Conservation (phyloP, 2,888 invertebrate genomes). For the Cantharis flavilabris region DNA sequence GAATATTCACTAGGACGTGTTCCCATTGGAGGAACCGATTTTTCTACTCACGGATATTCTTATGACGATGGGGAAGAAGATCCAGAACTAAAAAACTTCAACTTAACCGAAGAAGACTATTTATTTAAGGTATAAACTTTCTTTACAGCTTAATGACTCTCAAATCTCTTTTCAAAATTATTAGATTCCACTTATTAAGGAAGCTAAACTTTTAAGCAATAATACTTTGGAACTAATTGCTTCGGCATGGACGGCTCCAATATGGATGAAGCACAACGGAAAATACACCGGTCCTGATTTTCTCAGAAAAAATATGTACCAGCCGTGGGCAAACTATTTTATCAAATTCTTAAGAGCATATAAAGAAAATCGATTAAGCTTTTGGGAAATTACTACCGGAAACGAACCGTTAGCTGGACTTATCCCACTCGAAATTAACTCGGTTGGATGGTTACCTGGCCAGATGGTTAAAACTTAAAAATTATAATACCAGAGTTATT, state of each 20-base stretch:
- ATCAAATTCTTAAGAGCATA: conserved; percentile 80
- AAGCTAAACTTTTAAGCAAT: conserved; percentile 39
- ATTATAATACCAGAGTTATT: neutral
- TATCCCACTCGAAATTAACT: conserved; percentile 63
- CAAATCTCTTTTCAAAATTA: neutral
- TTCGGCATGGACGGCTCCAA: conserved; percentile 59
- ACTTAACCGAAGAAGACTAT: conserved; percentile 68
- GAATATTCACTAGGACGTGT: conserved; percentile 80
- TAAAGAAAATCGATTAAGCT: conserved; percentile 64
- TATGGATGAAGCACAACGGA: conserved; percentile 60
- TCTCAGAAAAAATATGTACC: conserved; percentile 62
- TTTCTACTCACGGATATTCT: conserved; percentile 79
- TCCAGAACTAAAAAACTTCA: conserved; percentile 64
- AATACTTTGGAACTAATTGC: conserved; percentile 60
- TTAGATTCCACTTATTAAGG: conserved; percentile 46
- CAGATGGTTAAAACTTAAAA: conserved; percentile 39
- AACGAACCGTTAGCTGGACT: conserved; percentile 81
- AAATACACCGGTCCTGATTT: conserved; percentile 47
- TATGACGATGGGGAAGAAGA: conserved; percentile 70
- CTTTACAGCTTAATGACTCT: neutral
- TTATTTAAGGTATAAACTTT: conserved; percentile 63
- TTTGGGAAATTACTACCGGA: conserved; percentile 87
- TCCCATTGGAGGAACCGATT: conserved; percentile 86
- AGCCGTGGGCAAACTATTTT: conserved; percentile 82
- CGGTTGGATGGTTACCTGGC: conserved; percentile 74